Evolutionary conservation across 2,888 invertebrate genomes (phyloP), one percentile per base, ranked within the genome.

Genomic region (Meiosimyza decipiens): DNA sequence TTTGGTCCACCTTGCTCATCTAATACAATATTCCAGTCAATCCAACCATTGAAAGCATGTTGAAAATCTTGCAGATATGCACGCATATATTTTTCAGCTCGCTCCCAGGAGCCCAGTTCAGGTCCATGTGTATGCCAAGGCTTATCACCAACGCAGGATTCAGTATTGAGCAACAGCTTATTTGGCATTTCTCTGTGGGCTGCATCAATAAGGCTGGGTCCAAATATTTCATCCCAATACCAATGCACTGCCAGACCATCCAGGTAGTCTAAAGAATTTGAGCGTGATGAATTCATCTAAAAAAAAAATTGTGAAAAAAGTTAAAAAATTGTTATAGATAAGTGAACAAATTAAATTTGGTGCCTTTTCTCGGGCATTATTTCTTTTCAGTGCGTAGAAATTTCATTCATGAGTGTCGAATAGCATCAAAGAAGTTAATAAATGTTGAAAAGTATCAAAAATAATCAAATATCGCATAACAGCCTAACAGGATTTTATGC

Each of bases 1-100:
- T 96, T 95, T 0, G 97, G 97, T 0, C 96, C 96, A 28, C 96
- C 97, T 1, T 84, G 79, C 69, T 89, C 86, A 82, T 95, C 89
- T n/a, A 97, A 86, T 33, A 92, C 93, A 70, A 97, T 87, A 86
- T 98, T 98, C 97, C 97, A 98, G 85, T 98, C 97, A 0, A 95
- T 89, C 96, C 97, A 98, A 1, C 95, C 96, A 49, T 90, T 90
- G 0, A 93, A 92, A 88, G 91, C 92, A 85, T 95, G 91, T 79
- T 92, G 91, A 57, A 96, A 82, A 84, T 94, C 93, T 91, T 91
- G 87, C 18, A 95, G 89, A 70, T 94, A 94, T 77, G 93, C 85
- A n/a, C 81, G 80, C 86, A 92, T 89, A 81, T 95, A 95, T 59
- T 80, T 81, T 78, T 92, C 91, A 0, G 91, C 95, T 76, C 95